Percentiles rank a stretch among this genome's conserved stretches.
These are phyloP conservation scores for Eupithecia exiguata DNA, from an alignment of 2,888 invertebrate genomes.

Conservation along the genomic window DNA sequence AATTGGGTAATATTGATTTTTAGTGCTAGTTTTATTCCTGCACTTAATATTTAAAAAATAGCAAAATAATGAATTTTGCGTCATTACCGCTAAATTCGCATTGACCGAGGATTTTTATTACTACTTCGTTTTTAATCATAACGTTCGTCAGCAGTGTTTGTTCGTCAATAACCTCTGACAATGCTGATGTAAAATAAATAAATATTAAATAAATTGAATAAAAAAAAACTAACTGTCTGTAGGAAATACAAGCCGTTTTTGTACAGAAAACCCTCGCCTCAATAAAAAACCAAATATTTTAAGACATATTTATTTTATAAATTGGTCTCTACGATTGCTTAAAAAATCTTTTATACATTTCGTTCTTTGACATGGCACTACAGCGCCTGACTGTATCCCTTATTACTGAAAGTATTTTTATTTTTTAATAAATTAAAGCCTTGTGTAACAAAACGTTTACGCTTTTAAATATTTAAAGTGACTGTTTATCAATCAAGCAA, in stretches of 20 bases:
- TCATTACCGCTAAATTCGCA: not conserved
- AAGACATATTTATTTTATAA: not conserved
- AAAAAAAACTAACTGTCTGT: not conserved
- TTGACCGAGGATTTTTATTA: not conserved
- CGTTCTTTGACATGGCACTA: not conserved
- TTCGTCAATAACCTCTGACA: not conserved
- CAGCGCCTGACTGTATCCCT: not conserved
- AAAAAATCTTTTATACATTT: not conserved
- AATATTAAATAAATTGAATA: not conserved
- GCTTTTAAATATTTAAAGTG: constrained; percentile 12
- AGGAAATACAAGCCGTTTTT: not conserved
- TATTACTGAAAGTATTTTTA: constrained; percentile 11
- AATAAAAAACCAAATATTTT: not conserved
- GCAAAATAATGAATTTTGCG: not conserved
- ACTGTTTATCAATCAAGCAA: constrained; percentile 10
- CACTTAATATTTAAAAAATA: not conserved
- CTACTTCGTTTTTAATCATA: not conserved
- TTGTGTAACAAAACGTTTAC: constrained; percentile 11
- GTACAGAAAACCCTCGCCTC: not conserved
- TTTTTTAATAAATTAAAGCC: not conserved
- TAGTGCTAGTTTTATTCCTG: not conserved
- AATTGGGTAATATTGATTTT: too few species aligned
- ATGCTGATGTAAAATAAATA: not conserved
- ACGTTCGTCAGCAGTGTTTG: not conserved
- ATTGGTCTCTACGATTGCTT: not conserved